Evolutionary conservation across 2,888 invertebrate species (phyloP), one percentile per base, ranked within the genome.

Genomic region (Parasteatoda lunata): DNA sequence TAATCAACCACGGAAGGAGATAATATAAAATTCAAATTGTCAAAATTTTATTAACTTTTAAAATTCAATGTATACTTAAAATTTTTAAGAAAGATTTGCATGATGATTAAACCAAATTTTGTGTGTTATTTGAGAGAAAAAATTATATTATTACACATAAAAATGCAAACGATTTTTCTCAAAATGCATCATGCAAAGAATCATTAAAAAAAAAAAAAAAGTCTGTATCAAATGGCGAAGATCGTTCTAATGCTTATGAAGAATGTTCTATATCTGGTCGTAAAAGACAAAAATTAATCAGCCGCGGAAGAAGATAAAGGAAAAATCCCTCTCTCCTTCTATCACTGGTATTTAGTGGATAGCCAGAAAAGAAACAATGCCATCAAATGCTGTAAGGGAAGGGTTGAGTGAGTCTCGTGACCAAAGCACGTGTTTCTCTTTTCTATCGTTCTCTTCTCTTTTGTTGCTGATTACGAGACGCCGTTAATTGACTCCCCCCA

Each of bases 391-490:
- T 69, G 79, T 79, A 79, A 64, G 73, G 84, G 84, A 85, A 85
- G 84, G 84, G 84, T 85, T 85, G 79, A 84, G 73, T 66, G 66
- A 69, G 73, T 84, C 84, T 77, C 84, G 84, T 84, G 84, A 84
- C 78, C 69, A 49, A 85, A 79, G 79, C 84, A 79, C 79, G 84
- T 85, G 77, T 45, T 59, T 65, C 65, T 64, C 52, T 70, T 49
- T 64, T 71, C 77, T 47, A 47, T 78, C 79, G 65, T 30, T 84
- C 78, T 54, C 75, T 84, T 65, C 52, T 79, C 86, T 80, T 81
- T 86, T 86, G 80, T 80, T 86, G 76, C 86, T 86, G 86, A 86
- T 86, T 86, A 86, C 86, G 86, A 86, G 84, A 70, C 79, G 72
- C 73, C 81, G 86, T 86, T 86, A 86, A 86, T 86, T 86, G 86